Percentiles rank a stretch among this genome's conserved stretches.
phyloP scores from a whole-genome alignment of 1,140 invertebrate species.

The Zaprionus inermis region DNA sequence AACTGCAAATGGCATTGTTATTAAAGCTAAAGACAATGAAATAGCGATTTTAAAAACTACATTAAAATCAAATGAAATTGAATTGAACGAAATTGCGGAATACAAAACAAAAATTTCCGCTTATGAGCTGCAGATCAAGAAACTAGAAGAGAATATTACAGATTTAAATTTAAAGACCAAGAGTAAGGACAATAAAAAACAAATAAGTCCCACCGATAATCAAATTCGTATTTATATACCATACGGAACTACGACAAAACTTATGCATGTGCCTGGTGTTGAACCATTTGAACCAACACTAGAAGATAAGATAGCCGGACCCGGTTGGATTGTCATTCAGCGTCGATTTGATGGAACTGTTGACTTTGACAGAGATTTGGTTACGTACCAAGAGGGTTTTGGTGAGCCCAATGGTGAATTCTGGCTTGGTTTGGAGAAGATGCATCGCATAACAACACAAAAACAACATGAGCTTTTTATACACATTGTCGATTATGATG shows the following conservation, averaged over 20 bases:
- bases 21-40: constrained; percentile 16
- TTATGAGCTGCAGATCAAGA: constrained; percentile 14
- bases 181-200: constrained; percentile 10
- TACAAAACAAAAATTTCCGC: constrained; percentile 12
- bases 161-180: constrained; percentile 13
- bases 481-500: constrained; percentile 16
- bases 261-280: constrained; percentile 24
- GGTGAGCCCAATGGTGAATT: constrained; percentile 9
- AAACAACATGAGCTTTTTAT: constrained; percentile 32
- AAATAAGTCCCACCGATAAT: constrained; percentile 6
- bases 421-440: constrained; percentile 29
- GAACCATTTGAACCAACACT: constrained; percentile 23
- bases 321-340: constrained; percentile 42
- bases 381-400: constrained; percentile 18
- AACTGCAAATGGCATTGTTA: neutral
- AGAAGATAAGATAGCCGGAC: constrained; percentile 22
- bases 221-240: constrained; percentile 23
- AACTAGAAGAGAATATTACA: constrained; percentile 7
- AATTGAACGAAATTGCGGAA: constrained; percentile 14
- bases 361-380: constrained; percentile 9
- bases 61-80: constrained; percentile 16
- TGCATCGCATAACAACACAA: constrained; percentile 11
- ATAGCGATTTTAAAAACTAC: constrained; percentile 3
- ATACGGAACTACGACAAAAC: constrained; percentile 14
- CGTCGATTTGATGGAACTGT: constrained; percentile 27